Conservation (phyloP, 2,113 vertebrate species). For the Crotalus viridis region DNA sequence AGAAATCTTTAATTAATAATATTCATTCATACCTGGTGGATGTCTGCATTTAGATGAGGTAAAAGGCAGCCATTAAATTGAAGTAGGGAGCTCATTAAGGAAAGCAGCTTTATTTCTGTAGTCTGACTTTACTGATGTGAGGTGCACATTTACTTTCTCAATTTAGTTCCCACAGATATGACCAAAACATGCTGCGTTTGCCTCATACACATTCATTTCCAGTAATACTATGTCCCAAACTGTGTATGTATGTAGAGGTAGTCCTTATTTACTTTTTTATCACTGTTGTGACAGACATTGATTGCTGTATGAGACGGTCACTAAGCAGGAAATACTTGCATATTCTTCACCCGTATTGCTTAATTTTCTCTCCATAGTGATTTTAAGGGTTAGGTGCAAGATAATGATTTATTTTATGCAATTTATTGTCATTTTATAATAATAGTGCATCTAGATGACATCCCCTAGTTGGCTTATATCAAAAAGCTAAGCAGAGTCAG, state of each 20-base stretch:
- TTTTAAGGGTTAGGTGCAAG: not conserved
- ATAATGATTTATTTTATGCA: not conserved
- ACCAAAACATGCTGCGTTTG: not conserved
- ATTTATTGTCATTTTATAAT: not conserved
- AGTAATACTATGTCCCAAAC: slow-evolving; percentile 20
- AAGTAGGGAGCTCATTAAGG: slow-evolving; percentile 46
- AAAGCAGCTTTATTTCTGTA: slow-evolving; percentile 42
- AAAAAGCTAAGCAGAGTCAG: not conserved
- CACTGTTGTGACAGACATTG: not conserved
- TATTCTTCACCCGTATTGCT: not conserved
- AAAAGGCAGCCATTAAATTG: slow-evolving; percentile 47
- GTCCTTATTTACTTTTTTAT: not conserved
- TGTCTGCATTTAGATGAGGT: slow-evolving; percentile 47
- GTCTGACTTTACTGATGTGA: slow-evolving; percentile 46
- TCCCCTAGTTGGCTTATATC: not conserved
- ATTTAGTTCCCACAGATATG: not conserved
- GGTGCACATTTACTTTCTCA: not conserved
- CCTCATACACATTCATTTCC: not conserved
- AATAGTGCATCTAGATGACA: not conserved
- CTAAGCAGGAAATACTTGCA: not conserved
- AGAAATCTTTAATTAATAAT: slow-evolving; percentile 46
- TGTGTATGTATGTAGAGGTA: not conserved
- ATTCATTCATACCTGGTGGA: slow-evolving; percentile 29
- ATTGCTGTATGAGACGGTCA: not conserved
- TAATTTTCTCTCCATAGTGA: not conserved